phyloP scores from a whole-genome alignment of 1,140 invertebrate species.

The Neotoxoptera formosana region DNA sequence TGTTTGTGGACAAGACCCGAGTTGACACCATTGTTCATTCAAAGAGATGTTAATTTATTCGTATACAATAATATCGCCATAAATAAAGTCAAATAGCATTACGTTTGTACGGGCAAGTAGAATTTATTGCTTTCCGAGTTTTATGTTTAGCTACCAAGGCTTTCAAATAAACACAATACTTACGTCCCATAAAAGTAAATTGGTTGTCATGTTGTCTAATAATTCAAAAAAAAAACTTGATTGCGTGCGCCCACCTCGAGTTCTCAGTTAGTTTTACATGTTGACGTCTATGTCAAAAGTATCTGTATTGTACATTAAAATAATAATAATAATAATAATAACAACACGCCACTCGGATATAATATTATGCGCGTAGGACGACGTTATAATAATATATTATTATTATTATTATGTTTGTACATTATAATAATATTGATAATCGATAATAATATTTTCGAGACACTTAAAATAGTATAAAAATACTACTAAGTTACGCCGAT shows the following conservation, averaged over 20 bases:
- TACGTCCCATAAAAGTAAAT: conserved; percentile 57
- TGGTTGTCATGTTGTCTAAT: conserved; percentile 53
- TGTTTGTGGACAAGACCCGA: conserved; percentile 19
- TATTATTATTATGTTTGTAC: background rate
- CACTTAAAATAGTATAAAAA: background rate
- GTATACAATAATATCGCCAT: conserved; percentile 48
- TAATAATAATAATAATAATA: background rate
- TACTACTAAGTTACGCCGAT: background rate
- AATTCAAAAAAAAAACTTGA: conserved; percentile 51
- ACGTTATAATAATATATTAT: conserved; percentile 20
- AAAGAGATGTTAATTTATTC: conserved; percentile 49
- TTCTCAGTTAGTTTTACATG: conserved; percentile 45
- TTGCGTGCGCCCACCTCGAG: conserved; percentile 32
- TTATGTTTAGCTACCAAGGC: conserved; percentile 53
- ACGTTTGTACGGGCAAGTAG: conserved; percentile 16
- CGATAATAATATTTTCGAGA: conserved; percentile 7
- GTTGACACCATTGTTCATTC: conserved; percentile 50
- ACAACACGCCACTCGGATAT: background rate
- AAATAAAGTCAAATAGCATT: conserved; percentile 48
- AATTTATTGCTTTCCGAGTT: conserved; percentile 53
- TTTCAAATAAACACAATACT: conserved; percentile 54
- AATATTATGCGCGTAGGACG: conserved; percentile 7
- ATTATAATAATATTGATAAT: background rate
- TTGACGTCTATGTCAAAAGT: conserved; percentile 52
- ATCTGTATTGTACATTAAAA: conserved; percentile 15